Percentiles rank a stretch among this genome's conserved stretches.
phyloP scores from a whole-genome alignment of 1,140 invertebrate species.

The Diabrotica virgifera region DNA sequence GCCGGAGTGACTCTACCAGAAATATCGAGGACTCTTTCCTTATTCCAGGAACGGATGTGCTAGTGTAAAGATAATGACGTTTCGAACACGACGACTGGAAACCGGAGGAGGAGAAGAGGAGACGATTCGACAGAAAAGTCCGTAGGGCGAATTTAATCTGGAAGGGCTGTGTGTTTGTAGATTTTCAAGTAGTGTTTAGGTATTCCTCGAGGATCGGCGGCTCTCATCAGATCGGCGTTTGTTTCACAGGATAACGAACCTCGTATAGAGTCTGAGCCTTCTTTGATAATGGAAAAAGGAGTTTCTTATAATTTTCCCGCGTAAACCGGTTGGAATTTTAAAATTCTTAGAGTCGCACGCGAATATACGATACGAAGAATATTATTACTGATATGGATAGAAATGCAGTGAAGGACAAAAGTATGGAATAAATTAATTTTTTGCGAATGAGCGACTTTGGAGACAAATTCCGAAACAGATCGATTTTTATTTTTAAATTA shows the following conservation, averaged over 20 bases:
- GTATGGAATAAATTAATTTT: no score
- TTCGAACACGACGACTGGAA: conserved; percentile 44
- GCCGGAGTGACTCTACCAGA: conserved; percentile 22
- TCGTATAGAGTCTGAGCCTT: conserved; percentile 36
- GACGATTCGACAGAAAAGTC: conserved; percentile 48
- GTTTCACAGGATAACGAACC: conserved; percentile 41
- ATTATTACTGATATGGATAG: no score
- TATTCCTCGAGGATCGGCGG: conserved; percentile 43
- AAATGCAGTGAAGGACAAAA: no score
- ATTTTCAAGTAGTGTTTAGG: conserved; percentile 49
- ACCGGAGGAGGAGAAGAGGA: conserved; percentile 47
- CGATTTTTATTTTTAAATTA: no score
- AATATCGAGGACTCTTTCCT: conserved; percentile 30
- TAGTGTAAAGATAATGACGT: conserved; percentile 47
- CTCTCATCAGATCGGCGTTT: conserved; percentile 38
- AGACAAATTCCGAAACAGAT: no score
- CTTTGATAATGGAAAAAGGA: conserved; percentile 42
- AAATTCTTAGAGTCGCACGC: background rate
- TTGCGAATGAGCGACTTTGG: no score
- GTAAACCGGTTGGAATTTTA: conserved; percentile 1
- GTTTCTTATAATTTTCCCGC: conserved; percentile 39
- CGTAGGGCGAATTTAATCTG: conserved; percentile 47
- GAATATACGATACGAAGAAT: no score
- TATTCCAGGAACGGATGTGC: conserved; percentile 34
- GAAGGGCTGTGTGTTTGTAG: conserved; percentile 41